Base-by-base conservation (phyloP, 2,797 vertebrate species). In the Linurgus olivaceus region DNA sequence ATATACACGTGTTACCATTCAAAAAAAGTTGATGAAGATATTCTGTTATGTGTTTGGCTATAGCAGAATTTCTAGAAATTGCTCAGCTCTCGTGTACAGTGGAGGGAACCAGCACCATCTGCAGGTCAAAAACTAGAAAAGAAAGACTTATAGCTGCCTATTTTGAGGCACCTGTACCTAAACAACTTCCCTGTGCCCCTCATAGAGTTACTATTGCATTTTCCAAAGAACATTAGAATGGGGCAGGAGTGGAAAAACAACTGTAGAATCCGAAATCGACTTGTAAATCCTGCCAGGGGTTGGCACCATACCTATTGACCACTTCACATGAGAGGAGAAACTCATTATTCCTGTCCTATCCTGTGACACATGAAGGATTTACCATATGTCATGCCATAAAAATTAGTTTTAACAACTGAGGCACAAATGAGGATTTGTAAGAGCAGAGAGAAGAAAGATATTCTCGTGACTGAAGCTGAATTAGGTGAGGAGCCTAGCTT, bases 31-130 rank as follows among this genome's bases (percentile, higher is more conserved):
- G 42, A 26, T n/a, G 13, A 67, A 79, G 25, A 26, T 61, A 71
- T 20, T 90, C 82, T 47, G 11, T 19, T 15, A 35, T 9, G 4
- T 25, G 35, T 63, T 58, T 71, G 31, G 8, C 33, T n/a, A n/a
- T 16, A 85, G 13, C 29, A 28, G 31, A 19, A 79, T 72, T 94
- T 92, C 86, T 87, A 72, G 57, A 87, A 90, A n/a, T 65, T 71
- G 63, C 42, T 57, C 8, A 16, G 7, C 3, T 74, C 72, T 12
- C 1, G 0, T 10, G 23, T 11, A 9, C 28, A 0, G 13, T 7
- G 9, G 19, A 38, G 44, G 40, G 70, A 87, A 66, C 15, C 55
- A 91, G 81, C 85, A 62, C 94, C 94, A 96, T 31, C 94, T 96
- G 35, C 70, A 78, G 93, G 79, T 58, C 31, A 75, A 44, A 70